These are phyloP conservation scores for Karalla daura DNA, from an alignment of 2,797 vertebrate genomes.

Conservation along the genomic window DNA sequence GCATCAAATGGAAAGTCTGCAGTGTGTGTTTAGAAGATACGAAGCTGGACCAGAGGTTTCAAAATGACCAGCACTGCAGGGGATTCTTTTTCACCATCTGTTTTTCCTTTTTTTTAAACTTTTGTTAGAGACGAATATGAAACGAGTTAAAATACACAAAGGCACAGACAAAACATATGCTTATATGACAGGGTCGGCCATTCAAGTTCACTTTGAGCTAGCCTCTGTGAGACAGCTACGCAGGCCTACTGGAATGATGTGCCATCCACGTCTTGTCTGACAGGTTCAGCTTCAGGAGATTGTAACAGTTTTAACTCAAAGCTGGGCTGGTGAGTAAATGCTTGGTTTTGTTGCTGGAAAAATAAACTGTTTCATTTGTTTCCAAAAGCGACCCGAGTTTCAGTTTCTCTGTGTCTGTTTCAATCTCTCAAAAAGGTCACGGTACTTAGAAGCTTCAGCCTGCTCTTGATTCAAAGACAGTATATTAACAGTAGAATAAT, in stretches of 20 bases:
- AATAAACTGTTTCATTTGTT: conserved; percentile 65
- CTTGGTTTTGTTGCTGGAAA: conserved; percentile 57
- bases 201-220: conserved; percentile 51
- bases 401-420: conserved; percentile 10
- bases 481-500: too few species aligned
- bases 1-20: conserved; percentile 28
- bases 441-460: too few species aligned
- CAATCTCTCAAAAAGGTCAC: background rate
- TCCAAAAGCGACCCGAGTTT: conserved; percentile 39
- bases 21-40: conserved; percentile 29
- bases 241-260: conserved; percentile 24
- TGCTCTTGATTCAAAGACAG: too few species aligned
- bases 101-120: conserved; percentile 22
- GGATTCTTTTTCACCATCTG: conserved; percentile 1
- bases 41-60: conserved; percentile 15
- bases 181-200: conserved; percentile 28
- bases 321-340: conserved; percentile 76
- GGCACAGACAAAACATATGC: background rate
- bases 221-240: conserved; percentile 32
- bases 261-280: conserved; percentile 72
- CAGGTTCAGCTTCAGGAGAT: conserved; percentile 86
- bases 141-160: conserved; percentile 22
- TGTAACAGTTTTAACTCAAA: conserved; percentile 69
- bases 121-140: conserved; percentile 24
- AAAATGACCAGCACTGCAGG: conserved; percentile 12